Evolutionary conservation across 1,140 invertebrate genomes (phyloP).

Genomic region (Carcinoscorpius rotundicauda): DNA sequence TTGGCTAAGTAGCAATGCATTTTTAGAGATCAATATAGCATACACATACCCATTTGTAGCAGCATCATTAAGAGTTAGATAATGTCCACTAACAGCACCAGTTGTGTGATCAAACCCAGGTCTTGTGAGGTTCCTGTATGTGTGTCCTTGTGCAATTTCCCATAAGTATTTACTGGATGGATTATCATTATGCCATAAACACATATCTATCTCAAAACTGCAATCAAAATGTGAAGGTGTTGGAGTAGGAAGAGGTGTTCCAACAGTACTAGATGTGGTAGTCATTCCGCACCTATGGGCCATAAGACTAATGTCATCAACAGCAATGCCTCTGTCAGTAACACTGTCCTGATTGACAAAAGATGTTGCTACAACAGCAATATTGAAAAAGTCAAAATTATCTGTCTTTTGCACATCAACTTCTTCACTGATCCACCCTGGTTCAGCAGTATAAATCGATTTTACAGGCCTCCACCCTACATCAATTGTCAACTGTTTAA

Average conservation of each 20-base stretch:
- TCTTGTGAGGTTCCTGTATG: conserved; percentile 4
- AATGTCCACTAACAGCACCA: conserved; percentile 14
- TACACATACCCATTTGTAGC: not conserved
- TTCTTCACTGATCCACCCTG: conserved; percentile 12
- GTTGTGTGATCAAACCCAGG: conserved; percentile 17
- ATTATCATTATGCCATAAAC: conserved; percentile 13
- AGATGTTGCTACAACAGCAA: conserved; percentile 9
- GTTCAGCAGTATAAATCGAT: conserved; percentile 3
- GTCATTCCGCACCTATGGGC: conserved; percentile 7
- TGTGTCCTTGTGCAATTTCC: conserved; percentile 10
- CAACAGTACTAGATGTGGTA: conserved; percentile 4
- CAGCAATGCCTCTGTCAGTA: conserved; percentile 17
- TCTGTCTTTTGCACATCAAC: conserved; percentile 10
- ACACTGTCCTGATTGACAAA: conserved; percentile 5
- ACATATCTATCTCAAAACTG: conserved; percentile 13
- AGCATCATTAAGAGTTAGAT: conserved; percentile 8
- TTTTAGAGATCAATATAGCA: conserved; percentile 2
- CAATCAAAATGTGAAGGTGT: conserved; percentile 12
- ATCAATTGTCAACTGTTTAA: conserved; percentile 9
- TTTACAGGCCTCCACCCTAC: conserved; percentile 10
- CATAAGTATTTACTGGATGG: conserved; percentile 2
- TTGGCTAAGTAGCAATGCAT: not conserved
- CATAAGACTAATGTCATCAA: conserved; percentile 18
- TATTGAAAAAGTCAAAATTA: conserved; percentile 15
- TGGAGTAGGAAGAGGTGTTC: conserved; percentile 7